Evolutionary conservation across 2,888 invertebrate species (phyloP), one percentile per base, ranked within the genome.

Genomic region (Tetragnatha montana): DNA sequence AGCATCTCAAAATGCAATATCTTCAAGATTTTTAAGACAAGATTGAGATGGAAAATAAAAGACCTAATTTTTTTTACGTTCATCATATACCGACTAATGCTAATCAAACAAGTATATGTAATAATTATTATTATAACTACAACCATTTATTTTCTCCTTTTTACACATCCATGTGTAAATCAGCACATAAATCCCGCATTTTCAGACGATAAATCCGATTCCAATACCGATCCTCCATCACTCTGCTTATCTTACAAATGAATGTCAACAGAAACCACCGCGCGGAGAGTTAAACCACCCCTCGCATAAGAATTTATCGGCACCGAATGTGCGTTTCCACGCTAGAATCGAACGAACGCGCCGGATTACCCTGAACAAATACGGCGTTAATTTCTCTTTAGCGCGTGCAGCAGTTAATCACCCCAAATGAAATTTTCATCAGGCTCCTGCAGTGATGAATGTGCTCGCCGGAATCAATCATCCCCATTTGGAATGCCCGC

Each of bases 401-500:
- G 17, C 60, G 68, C 78, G 22, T 75, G 78, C 60, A 60, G 78
- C 21, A 60, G 60, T 78, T 78, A 78, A 78, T 78, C 78, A 78
- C 78, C 60, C 1, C 78, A 22, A 78, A 78, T 78, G 78, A 78
- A 78, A 78, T 22, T 78, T 78, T 78, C 78, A 78, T 78, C 78
- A 78, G 14, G 60, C 35, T 35, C 21, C 60, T 19, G 78, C 78
- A 60, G 60, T 60, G 51, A 78, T 78, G 51, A 60, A 78, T 78
- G 78, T 22, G 22, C 60, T 78, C 14, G 21, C 51, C 60, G 60
- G 60, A 78, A 78, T 78, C 60, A 78, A 78, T 78, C 78, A 78
- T 51, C 10, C 51, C 21, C 35, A 2, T 35, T 51, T 51, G 60
- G 17, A 60, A 78, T 78, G 51, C 78, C 12, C 22, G 35, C 60